Evolutionary conservation across 2,113 vertebrate species (phyloP).

Genomic region (Trichomycterus rosablanca): DNA sequence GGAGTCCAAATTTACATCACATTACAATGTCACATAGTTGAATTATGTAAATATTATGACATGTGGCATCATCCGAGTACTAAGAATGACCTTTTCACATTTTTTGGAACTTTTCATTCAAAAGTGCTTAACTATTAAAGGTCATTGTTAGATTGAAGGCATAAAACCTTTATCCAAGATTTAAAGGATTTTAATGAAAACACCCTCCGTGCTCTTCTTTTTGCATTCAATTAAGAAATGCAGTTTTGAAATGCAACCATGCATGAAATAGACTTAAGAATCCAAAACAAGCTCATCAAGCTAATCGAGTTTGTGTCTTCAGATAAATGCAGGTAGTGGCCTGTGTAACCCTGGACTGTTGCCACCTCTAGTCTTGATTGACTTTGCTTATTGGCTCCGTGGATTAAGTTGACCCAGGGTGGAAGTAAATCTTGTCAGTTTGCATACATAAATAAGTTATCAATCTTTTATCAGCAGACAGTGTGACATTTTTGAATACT

Average conservation of each 20-base stretch:
- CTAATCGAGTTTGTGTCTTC: conserved; percentile 59
- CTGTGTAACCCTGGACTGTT: conserved; percentile 49
- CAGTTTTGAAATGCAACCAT: conserved; percentile 18
- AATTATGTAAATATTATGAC: no score
- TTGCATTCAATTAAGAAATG: not conserved
- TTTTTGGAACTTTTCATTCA: conserved; percentile 43
- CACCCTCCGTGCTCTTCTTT: conserved; percentile 27
- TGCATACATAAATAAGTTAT: conserved; percentile 50
- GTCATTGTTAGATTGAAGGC: conserved; percentile 35
- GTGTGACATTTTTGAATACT: conserved; percentile 26
- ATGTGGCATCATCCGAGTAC: no score
- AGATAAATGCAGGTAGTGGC: conserved; percentile 58
- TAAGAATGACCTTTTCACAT: conserved; percentile 41
- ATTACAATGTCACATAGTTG: no score
- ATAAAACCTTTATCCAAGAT: conserved; percentile 33
- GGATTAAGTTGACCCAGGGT: conserved; percentile 60
- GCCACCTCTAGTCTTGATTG: conserved; percentile 52
- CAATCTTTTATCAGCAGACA: conserved; percentile 35
- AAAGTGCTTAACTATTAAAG: conserved; percentile 38
- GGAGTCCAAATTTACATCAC: no score
- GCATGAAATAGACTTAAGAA: conserved; percentile 28
- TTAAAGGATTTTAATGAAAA: conserved; percentile 38
- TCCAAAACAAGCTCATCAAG: conserved; percentile 51
- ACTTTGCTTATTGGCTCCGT: conserved; percentile 57
- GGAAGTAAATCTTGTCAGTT: conserved; percentile 49